Conservation (phyloP, 2,113 vertebrate species). For the Stigmatopora nigra region DNA sequence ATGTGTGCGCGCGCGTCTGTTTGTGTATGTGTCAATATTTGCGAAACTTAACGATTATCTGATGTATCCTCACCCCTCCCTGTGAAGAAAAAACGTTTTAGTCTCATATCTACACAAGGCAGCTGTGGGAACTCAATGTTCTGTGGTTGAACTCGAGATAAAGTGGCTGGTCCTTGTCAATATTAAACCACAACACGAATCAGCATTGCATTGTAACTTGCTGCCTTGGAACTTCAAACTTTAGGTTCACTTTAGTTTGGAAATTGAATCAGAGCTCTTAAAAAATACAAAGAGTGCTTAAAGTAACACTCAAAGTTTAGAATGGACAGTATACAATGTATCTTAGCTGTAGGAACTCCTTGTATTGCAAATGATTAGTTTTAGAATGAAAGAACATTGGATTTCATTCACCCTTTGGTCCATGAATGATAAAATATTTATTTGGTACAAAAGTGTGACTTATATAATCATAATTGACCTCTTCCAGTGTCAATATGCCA, state of each 20-base stretch:
- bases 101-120: conserved; percentile 29
- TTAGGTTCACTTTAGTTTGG: conserved; percentile 1
- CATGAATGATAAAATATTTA: too few species aligned
- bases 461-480: too few species aligned
- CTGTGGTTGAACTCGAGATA: conserved; percentile 31
- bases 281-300: conserved; percentile 4
- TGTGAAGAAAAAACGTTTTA: neutral
- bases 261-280: neutral
- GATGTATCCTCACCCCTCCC: neutral
- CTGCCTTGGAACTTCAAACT: conserved; percentile 5
- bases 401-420: too few species aligned
- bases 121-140: conserved; percentile 38
- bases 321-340: neutral
- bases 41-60: conserved; percentile 16
- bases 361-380: too few species aligned
- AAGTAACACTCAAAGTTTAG: neutral
- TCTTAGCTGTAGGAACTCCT: too few species aligned
- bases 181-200: conserved; percentile 24
- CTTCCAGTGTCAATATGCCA: too few species aligned
- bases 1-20: neutral
- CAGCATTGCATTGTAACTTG: conserved; percentile 1
- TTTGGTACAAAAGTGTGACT: too few species aligned
- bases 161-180: conserved; percentile 30
- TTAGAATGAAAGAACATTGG: too few species aligned
- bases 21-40: neutral